Base-by-base conservation (phyloP, 2,797 vertebrate genomes). In the Centroberyx gerrardi region DNA sequence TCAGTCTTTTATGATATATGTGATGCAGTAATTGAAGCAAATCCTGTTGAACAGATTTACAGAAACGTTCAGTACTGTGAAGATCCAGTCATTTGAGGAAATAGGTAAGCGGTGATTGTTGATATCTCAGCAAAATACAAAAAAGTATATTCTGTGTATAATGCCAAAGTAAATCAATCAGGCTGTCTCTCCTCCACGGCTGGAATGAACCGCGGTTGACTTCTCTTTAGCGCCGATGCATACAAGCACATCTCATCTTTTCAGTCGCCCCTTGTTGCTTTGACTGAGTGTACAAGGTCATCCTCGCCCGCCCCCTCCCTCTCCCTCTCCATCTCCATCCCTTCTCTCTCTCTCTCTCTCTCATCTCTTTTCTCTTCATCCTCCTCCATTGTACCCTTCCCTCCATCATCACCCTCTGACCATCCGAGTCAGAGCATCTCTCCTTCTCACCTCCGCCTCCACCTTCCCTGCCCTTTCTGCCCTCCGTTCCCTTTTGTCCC, bases 251-350 rank as follows among this genome's bases (percentile, higher is more conserved):
- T 6, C 22, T 67, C 38, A 42, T 67, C 31, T 80, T 77, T 76
- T 77, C 6, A 56, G 64, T 64, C 62, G 18, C 15, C 40, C 80
- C 38, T 48, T 44, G 58, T 63, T 84, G 70, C 72, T 85, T 49
- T 67, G 71, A 85, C 61, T 62, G 49, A 53, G 48, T 58, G 59
- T 18, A 56, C 81, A 81, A 85, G 78, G 82, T 81, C 78, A 88
- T 56, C 13, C 8, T 73, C 62, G 58, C 51, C 12, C 5, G 22
- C 36, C n/a, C 13, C 5, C 13, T 22, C 53, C 40, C 53, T 17
- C 36, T 2, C 22, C 8, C 51, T n/a, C 33, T 14, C 10, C 40
- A 33, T 51, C 51, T 72, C 28, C 51, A n/a, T 22, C 36, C 22
- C 12, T 15, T 46, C 51, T 56, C 17, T 53, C 27, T 44, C 49